Conservation (phyloP, 1,140 invertebrate species). For the Akabosia matsudoensis region DNA sequence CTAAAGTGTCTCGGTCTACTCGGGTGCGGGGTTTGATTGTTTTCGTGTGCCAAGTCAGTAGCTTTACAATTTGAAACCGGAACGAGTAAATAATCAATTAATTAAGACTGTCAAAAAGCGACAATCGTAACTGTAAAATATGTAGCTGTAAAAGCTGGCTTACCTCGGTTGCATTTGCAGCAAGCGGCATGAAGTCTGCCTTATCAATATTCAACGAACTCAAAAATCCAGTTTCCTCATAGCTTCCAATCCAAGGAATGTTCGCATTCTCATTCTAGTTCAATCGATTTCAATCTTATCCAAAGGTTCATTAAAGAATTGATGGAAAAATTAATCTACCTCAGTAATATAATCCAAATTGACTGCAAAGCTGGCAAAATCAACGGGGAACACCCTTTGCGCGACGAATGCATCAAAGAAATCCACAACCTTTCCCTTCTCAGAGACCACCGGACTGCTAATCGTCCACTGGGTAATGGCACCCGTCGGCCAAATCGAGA, state of each 20-base stretch:
- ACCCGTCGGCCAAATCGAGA: slow-evolving; percentile 63
- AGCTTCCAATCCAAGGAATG: neutral
- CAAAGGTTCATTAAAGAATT: too few relatives aligned
- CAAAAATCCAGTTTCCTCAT: neutral
- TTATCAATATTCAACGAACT: neutral
- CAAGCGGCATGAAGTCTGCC: neutral
- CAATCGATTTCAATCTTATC: too few relatives aligned
- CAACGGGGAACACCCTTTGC: slow-evolving; percentile 58
- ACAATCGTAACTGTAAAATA: neutral
- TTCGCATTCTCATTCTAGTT: neutral
- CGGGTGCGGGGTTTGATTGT: neutral
- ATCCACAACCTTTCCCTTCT: slow-evolving; percentile 51
- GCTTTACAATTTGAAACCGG: neutral
- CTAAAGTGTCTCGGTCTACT: too few relatives aligned
- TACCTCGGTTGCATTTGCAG: slow-evolving; percentile 7
- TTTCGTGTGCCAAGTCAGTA: slow-evolving; percentile 12
- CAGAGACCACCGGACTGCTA: slow-evolving; percentile 49
- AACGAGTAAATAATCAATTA: neutral
- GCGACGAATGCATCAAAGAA: slow-evolving; percentile 58
- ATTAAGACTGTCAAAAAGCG: neutral
- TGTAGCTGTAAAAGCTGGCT: neutral
- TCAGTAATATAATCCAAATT: slow-evolving; percentile 50
- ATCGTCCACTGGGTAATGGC: slow-evolving; percentile 50
- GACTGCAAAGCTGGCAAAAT: slow-evolving; percentile 65
- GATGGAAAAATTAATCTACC: slow-evolving; percentile 41